Conservation (phyloP, 30 jellyfish, hydroid and myxozoan species). For the Clytia hemisphaerica region DNA sequence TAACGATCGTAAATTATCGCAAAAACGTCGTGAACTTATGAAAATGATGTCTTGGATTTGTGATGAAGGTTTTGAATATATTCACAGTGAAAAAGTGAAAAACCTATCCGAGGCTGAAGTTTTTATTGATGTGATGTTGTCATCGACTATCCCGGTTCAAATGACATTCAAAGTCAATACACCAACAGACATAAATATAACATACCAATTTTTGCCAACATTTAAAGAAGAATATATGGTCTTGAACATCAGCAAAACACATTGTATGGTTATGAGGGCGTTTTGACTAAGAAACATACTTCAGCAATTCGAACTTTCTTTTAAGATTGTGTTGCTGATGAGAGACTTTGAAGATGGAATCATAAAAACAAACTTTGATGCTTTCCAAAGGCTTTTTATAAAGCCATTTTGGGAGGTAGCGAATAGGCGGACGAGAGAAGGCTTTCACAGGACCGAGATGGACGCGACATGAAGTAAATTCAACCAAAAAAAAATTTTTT, state of each 20-base stretch:
- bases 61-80: constrained; percentile 30
- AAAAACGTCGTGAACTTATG: constrained; percentile 18
- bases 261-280: constrained; percentile 44
- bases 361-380: too few species aligned
- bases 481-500: too few species aligned
- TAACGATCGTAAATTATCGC: not conserved
- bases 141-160: constrained; percentile 27
- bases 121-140: constrained; percentile 23
- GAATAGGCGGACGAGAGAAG: too few species aligned
- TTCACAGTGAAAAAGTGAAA: constrained; percentile 26
- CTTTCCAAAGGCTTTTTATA: too few species aligned
- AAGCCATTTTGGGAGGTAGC: too few species aligned
- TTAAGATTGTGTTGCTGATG: too few species aligned
- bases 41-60: constrained; percentile 26
- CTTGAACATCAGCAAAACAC: constrained; percentile 6
- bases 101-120: constrained; percentile 14
- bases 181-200: constrained; percentile 19
- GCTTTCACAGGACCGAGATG: too few species aligned
- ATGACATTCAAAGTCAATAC: constrained; percentile 23
- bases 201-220: constrained; percentile 42
- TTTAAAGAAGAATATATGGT: constrained; percentile 47
- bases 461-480: too few species aligned
- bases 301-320: too few species aligned
- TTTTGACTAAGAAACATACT: too few species aligned
- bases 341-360: too few species aligned